Base-by-base conservation (phyloP, 1,140 invertebrate genomes). In the Piezodorus guildinii region DNA sequence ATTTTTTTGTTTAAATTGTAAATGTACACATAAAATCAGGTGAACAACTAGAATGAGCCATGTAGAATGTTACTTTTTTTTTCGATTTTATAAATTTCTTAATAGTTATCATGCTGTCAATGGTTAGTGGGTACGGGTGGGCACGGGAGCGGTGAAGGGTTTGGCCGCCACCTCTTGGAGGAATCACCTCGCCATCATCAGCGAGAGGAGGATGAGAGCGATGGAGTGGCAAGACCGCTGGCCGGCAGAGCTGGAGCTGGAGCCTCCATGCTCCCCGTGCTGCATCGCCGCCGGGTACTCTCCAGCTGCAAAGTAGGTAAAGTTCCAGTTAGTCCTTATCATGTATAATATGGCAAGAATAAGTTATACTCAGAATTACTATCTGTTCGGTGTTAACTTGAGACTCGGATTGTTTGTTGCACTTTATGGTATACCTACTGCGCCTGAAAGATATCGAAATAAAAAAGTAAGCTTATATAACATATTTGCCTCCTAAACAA, bases 221-320 rank as follows among this genome's bases (percentile, higher is more conserved):
- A 49, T 9, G 46, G 6, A 19, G 17, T 19, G 46, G 16, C 34
- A 49, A 17, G 46, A 21, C n/a, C 2, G 46, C 16, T 49, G 21
- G 46, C 46, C 46, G 9, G 17, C n/a, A 49, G n/a, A 49, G 17
- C n/a, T 49, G 46, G 46, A 17, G 12, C 46, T 49, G 10, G 46
- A 49, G 14, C 49, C 49, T 4, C 19, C 25, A n/a, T 58, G 74
- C 10, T 76, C 74, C n/a, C 78, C 79, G 67, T 80, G 78, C 65
- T 82, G 80, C 78, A 81, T 81, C 12, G 80, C 80, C 63, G 79
- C 80, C 15, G 80, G 79, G 71, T 80, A 77, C 68, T 82, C 80
- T 34, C 80, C 80, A 15, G 64, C 64, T 66, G 44, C 3, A 60
- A 65, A 8, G 34, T 39, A 4, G 12, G n/a, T n/a, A 10, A 39